A percentile compares a stretch with the other conserved stretches of the same genome.
These are phyloP conservation scores for Euthynnus affinis DNA, from an alignment of 2,797 vertebrate genomes.

Conservation along the genomic window DNA sequence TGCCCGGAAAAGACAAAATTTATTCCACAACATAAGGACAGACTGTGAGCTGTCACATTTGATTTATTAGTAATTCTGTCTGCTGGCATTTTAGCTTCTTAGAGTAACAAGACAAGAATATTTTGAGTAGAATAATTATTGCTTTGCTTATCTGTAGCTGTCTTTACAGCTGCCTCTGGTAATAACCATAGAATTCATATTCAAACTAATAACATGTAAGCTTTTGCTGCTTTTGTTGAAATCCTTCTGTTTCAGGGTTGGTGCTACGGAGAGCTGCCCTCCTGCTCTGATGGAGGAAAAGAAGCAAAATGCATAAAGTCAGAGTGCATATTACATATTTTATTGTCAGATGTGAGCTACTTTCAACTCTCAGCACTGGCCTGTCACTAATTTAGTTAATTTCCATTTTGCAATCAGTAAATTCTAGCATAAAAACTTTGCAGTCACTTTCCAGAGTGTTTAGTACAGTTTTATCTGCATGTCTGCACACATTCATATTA, in stretches of 20 bases:
- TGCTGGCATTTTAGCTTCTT: slow-evolving; percentile 58
- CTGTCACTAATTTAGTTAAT: slow-evolving; percentile 11
- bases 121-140: slow-evolving; percentile 70
- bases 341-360: slow-evolving; percentile 4
- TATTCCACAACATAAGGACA: slow-evolving; percentile 48
- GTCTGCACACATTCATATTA: background rate
- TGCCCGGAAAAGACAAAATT: slow-evolving; percentile 39
- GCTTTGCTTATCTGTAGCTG: slow-evolving; percentile 66
- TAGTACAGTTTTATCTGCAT: background rate
- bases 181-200: slow-evolving; percentile 53
- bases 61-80: slow-evolving; percentile 68
- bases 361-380: slow-evolving; percentile 9
- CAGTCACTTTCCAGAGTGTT: background rate
- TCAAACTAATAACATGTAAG: slow-evolving; percentile 50
- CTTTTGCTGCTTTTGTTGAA: slow-evolving; percentile 53
- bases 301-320: slow-evolving; percentile 13
- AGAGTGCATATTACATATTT: slow-evolving; percentile 27
- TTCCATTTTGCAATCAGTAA: slow-evolving; percentile 14
- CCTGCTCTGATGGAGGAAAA: slow-evolving; percentile 17
- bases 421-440: background rate
- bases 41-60: slow-evolving; percentile 60
- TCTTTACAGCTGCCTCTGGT: slow-evolving; percentile 61
- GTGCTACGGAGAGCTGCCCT: background rate
- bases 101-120: slow-evolving; percentile 52
- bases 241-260: slow-evolving; percentile 42